Conservation (phyloP, 2,888 invertebrate genomes). For the Linyphia triangularis region DNA sequence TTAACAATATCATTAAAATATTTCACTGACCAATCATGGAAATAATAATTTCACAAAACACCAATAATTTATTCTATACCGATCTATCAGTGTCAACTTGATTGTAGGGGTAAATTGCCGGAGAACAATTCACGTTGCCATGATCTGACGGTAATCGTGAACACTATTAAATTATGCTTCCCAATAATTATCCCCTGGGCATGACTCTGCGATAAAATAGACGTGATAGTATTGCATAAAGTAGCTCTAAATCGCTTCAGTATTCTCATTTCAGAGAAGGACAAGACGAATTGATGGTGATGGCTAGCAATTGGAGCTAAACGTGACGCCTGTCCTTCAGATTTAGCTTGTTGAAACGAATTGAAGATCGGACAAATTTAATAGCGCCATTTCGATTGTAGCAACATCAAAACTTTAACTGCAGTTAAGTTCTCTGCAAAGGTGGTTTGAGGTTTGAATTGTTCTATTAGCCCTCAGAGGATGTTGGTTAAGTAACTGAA, state of each 20-base stretch:
- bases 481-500: too few species aligned
- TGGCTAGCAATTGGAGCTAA: conserved; percentile 6
- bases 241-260: conserved; percentile 13
- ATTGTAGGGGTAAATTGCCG: conserved; percentile 29
- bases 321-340: conserved; percentile 17
- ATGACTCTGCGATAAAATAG: conserved; percentile 20
- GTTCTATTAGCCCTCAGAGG: too few species aligned
- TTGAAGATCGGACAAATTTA: conserved; percentile 1
- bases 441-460: too few species aligned
- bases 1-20: too few species aligned
- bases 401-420: background rate
- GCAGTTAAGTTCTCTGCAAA: too few species aligned
- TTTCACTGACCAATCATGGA: background rate
- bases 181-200: conserved; percentile 11
- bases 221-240: conserved; percentile 45
- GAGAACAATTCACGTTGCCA: conserved; percentile 19
- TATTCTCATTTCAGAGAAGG: conserved; percentile 12
- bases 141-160: conserved; percentile 32
- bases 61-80: background rate
- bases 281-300: background rate
- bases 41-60: conserved; percentile 30
- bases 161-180: conserved; percentile 29
- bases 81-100: conserved; percentile 55
- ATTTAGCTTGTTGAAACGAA: background rate
- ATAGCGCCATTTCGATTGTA: background rate